Evolutionary conservation across 2,888 invertebrate species (phyloP).

Genomic region (Nasonia oneida): DNA sequence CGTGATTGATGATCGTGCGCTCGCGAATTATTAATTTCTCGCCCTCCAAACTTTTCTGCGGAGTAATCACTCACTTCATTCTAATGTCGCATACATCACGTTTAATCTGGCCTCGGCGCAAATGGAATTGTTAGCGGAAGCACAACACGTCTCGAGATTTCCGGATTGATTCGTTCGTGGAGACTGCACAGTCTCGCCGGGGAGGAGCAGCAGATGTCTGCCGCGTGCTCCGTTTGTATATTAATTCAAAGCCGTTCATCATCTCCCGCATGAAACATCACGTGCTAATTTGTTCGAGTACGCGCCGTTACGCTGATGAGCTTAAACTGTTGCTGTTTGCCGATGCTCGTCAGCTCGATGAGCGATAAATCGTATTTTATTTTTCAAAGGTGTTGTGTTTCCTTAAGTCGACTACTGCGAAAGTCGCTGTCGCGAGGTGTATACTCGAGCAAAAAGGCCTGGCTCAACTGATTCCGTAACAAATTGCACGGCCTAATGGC

Average conservation of each 20-base stretch:
- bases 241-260: conserved; percentile 14
- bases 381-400: no score
- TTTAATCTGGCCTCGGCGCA: not conserved
- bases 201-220: conserved; percentile 9
- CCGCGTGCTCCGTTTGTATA: conserved; percentile 15
- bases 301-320: not conserved
- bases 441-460: not conserved
- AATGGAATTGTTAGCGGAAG: conserved; percentile 19
- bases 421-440: no score
- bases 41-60: not conserved
- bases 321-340: not conserved
- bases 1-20: not conserved
- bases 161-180: not conserved
- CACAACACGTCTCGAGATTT: conserved; percentile 13
- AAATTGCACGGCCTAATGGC: conserved; percentile 7
- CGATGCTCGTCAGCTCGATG: not conserved
- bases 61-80: not conserved
- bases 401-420: no score
- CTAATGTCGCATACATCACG: conserved; percentile 6
- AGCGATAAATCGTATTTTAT: not conserved
- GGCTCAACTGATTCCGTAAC: not conserved
- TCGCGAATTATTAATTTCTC: not conserved
- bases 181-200: conserved; percentile 7
- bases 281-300: not conserved
- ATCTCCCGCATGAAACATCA: not conserved